phyloP scores from a whole-genome alignment of 2,113 vertebrate species.

The Ctenodactylus gundi region DNA sequence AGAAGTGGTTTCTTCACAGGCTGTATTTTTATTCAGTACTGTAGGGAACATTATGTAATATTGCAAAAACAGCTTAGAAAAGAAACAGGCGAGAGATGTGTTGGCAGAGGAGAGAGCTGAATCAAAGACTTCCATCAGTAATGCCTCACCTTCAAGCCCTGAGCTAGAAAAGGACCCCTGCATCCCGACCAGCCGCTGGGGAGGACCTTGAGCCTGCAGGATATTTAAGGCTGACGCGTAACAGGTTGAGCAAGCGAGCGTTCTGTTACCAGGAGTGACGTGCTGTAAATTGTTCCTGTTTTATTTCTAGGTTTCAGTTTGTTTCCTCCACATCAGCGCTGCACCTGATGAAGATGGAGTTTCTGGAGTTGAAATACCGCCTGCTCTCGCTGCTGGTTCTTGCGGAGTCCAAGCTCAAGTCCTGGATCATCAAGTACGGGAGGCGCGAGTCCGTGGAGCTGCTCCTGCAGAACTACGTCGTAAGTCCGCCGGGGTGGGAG shows the following conservation, averaged over 20 bases:
- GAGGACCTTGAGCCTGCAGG: conserved; percentile 48
- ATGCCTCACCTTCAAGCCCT: conserved; percentile 63
- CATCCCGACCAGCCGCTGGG: conserved; percentile 19
- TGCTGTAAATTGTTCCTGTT: conserved; percentile 66
- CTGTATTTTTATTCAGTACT: conserved; percentile 75
- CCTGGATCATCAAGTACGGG: conserved; percentile 99
- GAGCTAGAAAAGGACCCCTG: conserved; percentile 53
- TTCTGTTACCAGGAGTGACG: conserved; percentile 67
- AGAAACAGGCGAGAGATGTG: conserved; percentile 76
- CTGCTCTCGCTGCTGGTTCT: conserved; percentile 95
- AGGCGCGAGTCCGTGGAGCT: conserved; percentile 95
- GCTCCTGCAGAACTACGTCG: conserved; percentile 94
- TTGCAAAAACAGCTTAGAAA: conserved; percentile 71
- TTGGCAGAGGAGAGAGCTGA: conserved; percentile 78
- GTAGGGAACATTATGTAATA: conserved; percentile 83
- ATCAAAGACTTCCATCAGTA: conserved; percentile 47
- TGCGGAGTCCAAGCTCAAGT: conserved; percentile 97
- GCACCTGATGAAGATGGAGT: conserved; percentile 97
- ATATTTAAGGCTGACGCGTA: conserved; percentile 27
- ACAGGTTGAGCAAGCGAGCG: conserved; percentile 61
- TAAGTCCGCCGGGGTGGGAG: conserved; percentile 81
- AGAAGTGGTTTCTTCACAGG: conserved; percentile 60
- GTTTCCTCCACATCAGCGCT: conserved; percentile 93
- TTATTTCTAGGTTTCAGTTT: conserved; percentile 93
- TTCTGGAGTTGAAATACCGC: conserved; percentile 97